phyloP scores from a whole-genome alignment of 2,797 vertebrate species.

The Alouatta caraya region DNA sequence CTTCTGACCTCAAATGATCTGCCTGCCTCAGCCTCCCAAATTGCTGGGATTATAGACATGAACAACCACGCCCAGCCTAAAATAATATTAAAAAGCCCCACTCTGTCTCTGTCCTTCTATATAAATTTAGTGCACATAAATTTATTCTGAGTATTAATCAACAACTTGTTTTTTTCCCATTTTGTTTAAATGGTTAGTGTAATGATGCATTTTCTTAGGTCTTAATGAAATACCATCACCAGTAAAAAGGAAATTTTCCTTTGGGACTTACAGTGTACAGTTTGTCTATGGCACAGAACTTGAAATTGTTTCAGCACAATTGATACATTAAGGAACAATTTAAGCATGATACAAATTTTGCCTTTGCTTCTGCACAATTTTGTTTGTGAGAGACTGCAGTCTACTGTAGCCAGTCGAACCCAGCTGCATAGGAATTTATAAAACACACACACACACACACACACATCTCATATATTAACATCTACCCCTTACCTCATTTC shows the following conservation, averaged over 20 bases:
- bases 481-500: neutral
- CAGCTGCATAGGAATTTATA: neutral
- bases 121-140: neutral
- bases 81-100: neutral
- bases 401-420: neutral
- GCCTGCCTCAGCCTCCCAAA: neutral
- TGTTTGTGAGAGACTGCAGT: neutral
- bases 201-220: neutral
- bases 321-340: neutral
- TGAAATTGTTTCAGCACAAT: neutral
- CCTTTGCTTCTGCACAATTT: neutral
- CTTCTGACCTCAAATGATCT: neutral
- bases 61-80: neutral
- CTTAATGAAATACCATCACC: slow-evolving; percentile 8
- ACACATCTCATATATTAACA: neutral
- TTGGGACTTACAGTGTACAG: neutral
- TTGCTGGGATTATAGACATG: neutral
- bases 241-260: neutral
- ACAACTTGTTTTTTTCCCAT: neutral
- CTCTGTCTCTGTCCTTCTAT: neutral
- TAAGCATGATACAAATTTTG: neutral
- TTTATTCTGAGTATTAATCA: neutral
- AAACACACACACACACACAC: neutral
- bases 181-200: neutral
- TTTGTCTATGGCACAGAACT: neutral